phyloP scores from a whole-genome alignment of 2,888 invertebrate genomes.

The Gonocerus acuteangulatus region DNA sequence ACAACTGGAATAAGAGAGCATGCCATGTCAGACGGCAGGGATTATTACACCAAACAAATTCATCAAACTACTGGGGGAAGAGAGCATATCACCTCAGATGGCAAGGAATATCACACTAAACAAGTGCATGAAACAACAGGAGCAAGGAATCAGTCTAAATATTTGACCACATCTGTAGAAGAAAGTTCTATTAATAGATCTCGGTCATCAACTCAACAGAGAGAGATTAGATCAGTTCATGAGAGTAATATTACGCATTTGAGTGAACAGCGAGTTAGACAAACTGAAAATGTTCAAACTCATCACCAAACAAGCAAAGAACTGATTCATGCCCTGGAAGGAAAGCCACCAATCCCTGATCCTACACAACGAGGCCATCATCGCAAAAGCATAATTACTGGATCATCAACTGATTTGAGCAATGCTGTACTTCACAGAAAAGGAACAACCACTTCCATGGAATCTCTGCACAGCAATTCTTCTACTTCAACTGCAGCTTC shows the following conservation, averaged over 20 bases:
- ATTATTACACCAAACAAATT: no score
- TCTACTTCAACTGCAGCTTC: conserved; percentile 60
- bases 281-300: conserved; percentile 29
- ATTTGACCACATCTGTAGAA: conserved; percentile 1
- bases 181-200: background rate
- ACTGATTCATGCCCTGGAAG: conserved; percentile 35
- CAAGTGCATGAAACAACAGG: background rate
- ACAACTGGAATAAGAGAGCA: no score
- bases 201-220: background rate
- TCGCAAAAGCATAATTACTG: conserved; percentile 58
- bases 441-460: conserved; percentile 58
- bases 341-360: conserved; percentile 32
- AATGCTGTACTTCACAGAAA: conserved; percentile 74
- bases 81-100: no score
- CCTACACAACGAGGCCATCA: conserved; percentile 49
- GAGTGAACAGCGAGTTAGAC: conserved; percentile 39
- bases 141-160: background rate
- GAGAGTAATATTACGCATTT: conserved; percentile 1
- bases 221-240: background rate
- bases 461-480: conserved; percentile 60
- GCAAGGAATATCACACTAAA: no score
- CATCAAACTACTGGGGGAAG: no score
- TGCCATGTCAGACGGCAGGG: no score
- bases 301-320: conserved; percentile 35
- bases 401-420: conserved; percentile 61